A percentile compares a stretch with the other conserved stretches of the same genome.
Evolutionary conservation across 2,797 vertebrate genomes (phyloP).

Genomic region (Ambastaia sidthimunki): DNA sequence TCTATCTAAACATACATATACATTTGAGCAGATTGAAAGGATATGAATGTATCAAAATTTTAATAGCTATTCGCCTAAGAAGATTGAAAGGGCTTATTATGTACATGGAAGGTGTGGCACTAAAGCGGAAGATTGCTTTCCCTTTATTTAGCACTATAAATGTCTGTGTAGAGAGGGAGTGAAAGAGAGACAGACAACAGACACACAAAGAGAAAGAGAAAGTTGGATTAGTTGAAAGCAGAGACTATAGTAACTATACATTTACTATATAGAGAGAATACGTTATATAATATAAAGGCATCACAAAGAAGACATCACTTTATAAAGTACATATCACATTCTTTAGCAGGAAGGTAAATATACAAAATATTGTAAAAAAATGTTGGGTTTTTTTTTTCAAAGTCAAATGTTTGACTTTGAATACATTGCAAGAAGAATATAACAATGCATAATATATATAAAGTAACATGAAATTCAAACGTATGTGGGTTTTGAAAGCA

Average conservation of each 20-base stretch:
- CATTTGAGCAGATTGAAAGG: slow-evolving; percentile 80
- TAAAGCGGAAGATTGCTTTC: slow-evolving; percentile 99
- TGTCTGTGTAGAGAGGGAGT: slow-evolving; percentile 84
- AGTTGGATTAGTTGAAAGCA: slow-evolving; percentile 47
- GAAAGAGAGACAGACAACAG: slow-evolving; percentile 49
- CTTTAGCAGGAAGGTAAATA: neutral
- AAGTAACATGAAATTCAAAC: neutral
- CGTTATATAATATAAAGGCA: neutral
- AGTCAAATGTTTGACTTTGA: neutral
- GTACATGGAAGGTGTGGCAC: slow-evolving; percentile 99
- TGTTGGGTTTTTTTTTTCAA: neutral
- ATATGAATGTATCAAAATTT: slow-evolving; percentile 99
- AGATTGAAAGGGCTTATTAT: slow-evolving; percentile 99
- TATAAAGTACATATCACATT: slow-evolving; percentile 11
- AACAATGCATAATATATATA: neutral
- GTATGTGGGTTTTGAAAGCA: neutral
- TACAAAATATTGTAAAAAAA: neutral
- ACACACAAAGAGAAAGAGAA: slow-evolving; percentile 46
- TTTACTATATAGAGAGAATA: neutral
- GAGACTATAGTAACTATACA: neutral
- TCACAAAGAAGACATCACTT: slow-evolving; percentile 13
- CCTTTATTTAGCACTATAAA: slow-evolving; percentile 99
- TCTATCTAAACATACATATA: neutral
- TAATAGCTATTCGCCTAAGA: slow-evolving; percentile 99
- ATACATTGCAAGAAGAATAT: neutral